Evolutionary conservation across 2,888 invertebrate species (phyloP).

Genomic region (Ellobium chinense): DNA sequence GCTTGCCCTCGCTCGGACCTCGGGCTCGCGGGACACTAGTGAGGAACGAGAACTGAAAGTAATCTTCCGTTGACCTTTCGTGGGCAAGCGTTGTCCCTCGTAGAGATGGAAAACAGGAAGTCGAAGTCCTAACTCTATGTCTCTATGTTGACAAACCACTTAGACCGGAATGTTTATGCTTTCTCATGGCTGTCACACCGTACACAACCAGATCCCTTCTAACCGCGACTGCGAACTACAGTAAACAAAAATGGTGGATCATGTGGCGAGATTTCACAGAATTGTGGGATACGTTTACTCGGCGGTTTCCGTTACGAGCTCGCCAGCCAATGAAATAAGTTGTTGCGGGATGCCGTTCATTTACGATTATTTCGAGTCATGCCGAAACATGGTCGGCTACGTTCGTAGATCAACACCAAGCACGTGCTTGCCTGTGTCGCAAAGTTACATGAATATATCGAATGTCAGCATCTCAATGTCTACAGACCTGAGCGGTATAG

Average conservation of each 20-base stretch:
- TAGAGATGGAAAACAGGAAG: not conserved
- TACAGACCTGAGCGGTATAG: too few relatives aligned
- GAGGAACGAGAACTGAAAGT: constrained; percentile 10
- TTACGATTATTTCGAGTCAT: not conserved
- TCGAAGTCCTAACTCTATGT: not conserved
- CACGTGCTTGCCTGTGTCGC: constrained; percentile 19
- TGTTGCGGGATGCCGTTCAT: not conserved
- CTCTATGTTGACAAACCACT: not conserved
- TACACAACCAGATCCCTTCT: not conserved
- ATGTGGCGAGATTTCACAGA: constrained; percentile 34
- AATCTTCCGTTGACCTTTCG: not conserved
- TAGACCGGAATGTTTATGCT: not conserved
- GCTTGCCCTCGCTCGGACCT: not conserved
- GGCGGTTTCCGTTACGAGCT: constrained; percentile 2
- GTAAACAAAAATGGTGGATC: constrained; percentile 49
- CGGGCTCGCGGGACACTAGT: not conserved
- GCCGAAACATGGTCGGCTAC: not conserved
- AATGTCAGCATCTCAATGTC: not conserved
- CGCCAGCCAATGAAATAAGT: not conserved
- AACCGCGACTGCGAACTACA: not conserved
- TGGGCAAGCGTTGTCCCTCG: not conserved
- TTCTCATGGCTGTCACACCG: not conserved
- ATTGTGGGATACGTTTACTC: constrained; percentile 34
- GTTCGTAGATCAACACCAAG: constrained; percentile 18
- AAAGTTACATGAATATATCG: too few relatives aligned